These are phyloP conservation scores for Plodia interpunctella DNA, from an alignment of 1,140 invertebrate genomes.

Conservation along the genomic window DNA sequence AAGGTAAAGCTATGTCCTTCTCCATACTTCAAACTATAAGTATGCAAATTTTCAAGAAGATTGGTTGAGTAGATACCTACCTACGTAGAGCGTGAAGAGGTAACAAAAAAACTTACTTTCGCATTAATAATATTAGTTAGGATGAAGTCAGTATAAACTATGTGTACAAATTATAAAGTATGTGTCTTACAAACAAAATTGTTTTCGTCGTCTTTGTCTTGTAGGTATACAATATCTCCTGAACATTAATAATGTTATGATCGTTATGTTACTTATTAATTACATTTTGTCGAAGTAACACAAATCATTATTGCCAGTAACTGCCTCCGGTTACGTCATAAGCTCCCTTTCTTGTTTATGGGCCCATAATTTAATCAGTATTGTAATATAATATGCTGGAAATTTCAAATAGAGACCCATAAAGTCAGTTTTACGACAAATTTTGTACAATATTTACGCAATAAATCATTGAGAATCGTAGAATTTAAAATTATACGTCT, in stretches of 20 bases:
- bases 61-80: no score
- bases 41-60: no score
- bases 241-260: conserved; percentile 10
- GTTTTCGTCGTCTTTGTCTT: no score
- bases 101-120: no score
- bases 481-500: no score
- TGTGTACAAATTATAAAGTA: no score
- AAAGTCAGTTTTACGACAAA: conserved; percentile 53
- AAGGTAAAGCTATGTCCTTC: no score
- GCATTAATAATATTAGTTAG: no score
- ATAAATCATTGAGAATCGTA: conserved; percentile 43
- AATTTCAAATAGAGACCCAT: conserved; percentile 42
- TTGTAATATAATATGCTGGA: conserved; percentile 48
- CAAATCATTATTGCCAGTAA: conserved; percentile 37
- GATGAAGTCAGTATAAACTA: no score
- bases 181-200: no score
- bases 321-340: conserved; percentile 39
- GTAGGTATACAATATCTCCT: neutral
- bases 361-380: conserved; percentile 51
- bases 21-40: no score
- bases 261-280: conserved; percentile 20
- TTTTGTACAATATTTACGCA: conserved; percentile 52
- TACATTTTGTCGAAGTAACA: conserved; percentile 2
- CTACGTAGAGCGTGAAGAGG: no score
- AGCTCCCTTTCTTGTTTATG: conserved; percentile 46